Evolutionary conservation across 2,888 invertebrate genomes (phyloP), one percentile per base, ranked within the genome.

Genomic region (Polydrusus tereticollis): DNA sequence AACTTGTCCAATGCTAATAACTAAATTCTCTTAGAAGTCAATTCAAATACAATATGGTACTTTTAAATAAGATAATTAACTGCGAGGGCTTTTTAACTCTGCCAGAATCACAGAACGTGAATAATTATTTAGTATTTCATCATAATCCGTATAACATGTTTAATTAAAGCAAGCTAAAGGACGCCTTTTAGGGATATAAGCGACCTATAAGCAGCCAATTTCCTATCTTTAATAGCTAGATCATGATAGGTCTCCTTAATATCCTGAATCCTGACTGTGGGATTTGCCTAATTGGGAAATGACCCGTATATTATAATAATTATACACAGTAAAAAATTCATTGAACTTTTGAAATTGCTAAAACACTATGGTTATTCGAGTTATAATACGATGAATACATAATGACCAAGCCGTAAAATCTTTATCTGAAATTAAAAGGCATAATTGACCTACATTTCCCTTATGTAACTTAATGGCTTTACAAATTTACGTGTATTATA

Each of bases 231-330:
- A 47, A 47, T 47, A 6, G 20, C 23, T 23, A 47, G n/a, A 47
- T 47, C 47, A 23, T 47, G 47, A 47, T 47, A 21, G 23, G n/a
- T 23, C 16, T 47, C 23, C 47, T 60, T 60, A 60, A 60, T 60
- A 43, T 60, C 60, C 43, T 60, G 60, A 26, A 45, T 60, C 60
- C 43, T 60, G 60, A 26, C 26, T 4, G 45, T 1, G 45, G 60
- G 26, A 60, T 60, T 60, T 43, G 14, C 29, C 45, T 41, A 23
- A 36, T 12, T 43, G 26, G 43, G 43, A 60, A 60, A 60, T 60
- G 45, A 20, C 18, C 60, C 60, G 21, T 47, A 23, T n/a, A 23
- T 47, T 47, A 47, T 12, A 20, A n/a, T 41, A 41, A 45, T 20
- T 45, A 20, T 45, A 20, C 18, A 45, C 14, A 29, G 7, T 29